Conservation (phyloP, 2,888 invertebrate genomes). For the Drosophila phalerata region DNA sequence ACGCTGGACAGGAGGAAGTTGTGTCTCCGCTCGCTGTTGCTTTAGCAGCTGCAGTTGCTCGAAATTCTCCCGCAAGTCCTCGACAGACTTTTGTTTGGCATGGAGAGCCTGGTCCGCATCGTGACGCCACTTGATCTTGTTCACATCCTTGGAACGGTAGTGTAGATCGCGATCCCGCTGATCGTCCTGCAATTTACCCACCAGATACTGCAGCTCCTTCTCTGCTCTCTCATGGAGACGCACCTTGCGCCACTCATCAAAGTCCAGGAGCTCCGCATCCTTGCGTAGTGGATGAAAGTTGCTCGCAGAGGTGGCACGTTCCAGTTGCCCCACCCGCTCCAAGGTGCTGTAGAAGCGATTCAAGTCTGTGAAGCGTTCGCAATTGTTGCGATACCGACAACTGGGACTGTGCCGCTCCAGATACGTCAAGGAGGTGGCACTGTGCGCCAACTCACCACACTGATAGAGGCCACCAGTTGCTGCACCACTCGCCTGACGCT, state of each 20-base stretch:
- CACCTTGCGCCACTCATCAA: constrained; percentile 94
- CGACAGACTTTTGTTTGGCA: constrained; percentile 94
- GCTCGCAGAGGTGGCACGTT: constrained; percentile 90
- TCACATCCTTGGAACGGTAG: constrained; percentile 91
- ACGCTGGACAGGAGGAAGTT: constrained; percentile 53
- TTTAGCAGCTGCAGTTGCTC: constrained; percentile 88
- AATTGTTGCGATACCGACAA: constrained; percentile 87
- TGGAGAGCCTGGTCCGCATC: constrained; percentile 91
- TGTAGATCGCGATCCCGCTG: constrained; percentile 94
- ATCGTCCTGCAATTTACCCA: constrained; percentile 91
- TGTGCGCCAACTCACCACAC: constrained; percentile 83
- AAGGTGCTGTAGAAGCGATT: constrained; percentile 94
- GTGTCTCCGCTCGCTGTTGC: constrained; percentile 87
- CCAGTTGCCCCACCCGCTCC: constrained; percentile 93
- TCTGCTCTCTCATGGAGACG: constrained; percentile 93
- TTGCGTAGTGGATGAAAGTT: constrained; percentile 90
- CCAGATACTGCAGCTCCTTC: constrained; percentile 91
- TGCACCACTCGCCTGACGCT: constrained; percentile 29
- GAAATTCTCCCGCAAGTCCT: constrained; percentile 93
- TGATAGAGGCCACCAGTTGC: constrained; percentile 69
- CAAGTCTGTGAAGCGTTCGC: constrained; percentile 93
- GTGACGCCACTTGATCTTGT: constrained; percentile 91
- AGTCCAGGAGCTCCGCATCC: constrained; percentile 94
- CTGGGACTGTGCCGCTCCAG: constrained; percentile 83
- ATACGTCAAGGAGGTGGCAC: constrained; percentile 86